Evolutionary conservation across 1,140 invertebrate species (phyloP).

Genomic region (Atta colombica): DNA sequence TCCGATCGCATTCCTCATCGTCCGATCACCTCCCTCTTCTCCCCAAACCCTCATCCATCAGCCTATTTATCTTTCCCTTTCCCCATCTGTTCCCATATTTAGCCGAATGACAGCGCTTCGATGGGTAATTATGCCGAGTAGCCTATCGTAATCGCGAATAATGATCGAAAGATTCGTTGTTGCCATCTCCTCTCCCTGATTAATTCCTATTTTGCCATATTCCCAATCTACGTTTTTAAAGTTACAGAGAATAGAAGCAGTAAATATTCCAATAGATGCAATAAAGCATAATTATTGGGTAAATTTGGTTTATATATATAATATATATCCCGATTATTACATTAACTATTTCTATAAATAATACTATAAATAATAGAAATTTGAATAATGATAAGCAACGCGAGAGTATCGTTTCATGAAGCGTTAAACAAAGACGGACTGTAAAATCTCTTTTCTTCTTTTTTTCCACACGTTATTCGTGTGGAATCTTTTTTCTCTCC

Average conservation of each 20-base stretch:
- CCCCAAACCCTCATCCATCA: conserved; percentile 27
- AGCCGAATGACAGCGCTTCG: conserved; percentile 57
- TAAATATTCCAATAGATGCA: background rate
- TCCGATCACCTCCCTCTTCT: conserved; percentile 16
- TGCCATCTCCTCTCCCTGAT: background rate
- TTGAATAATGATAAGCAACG: background rate
- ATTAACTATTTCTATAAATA: background rate
- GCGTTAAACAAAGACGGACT: conserved; percentile 5
- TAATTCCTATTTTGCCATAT: background rate
- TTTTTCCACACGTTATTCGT: conserved; percentile 2
- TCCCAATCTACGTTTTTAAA: background rate
- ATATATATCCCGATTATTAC: background rate
- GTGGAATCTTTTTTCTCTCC: conserved; percentile 42
- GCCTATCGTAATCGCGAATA: conserved; percentile 12
- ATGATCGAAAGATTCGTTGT: conserved; percentile 22
- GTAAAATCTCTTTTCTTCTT: background rate
- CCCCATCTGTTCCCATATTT: conserved; percentile 59
- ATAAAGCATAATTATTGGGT: background rate
- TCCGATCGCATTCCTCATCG: conserved; percentile 63
- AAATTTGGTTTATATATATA: background rate
- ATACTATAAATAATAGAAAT: background rate
- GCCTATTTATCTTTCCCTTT: conserved; percentile 63
- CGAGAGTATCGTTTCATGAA: background rate
- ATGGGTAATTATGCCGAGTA: conserved; percentile 52
- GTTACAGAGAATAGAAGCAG: background rate